phyloP scores from a whole-genome alignment of 2,113 vertebrate species.

The Pollachius pollachius region DNA sequence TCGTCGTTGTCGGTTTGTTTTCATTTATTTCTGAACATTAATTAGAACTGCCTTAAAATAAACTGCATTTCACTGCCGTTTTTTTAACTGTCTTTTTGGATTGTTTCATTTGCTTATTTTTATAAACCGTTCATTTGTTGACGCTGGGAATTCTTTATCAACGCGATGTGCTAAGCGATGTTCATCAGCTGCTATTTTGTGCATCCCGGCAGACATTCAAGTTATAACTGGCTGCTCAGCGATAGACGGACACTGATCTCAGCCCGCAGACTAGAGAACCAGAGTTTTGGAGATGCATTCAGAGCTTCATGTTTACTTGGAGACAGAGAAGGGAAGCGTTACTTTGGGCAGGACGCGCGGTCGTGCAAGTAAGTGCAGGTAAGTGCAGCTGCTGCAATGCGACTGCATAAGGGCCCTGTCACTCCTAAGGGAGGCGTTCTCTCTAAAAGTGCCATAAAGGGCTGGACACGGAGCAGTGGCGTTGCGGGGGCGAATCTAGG shows the following conservation, averaged over 20 bases:
- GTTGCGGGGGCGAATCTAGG: conserved; percentile 41
- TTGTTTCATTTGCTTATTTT: conserved; percentile 44
- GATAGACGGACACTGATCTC: neutral
- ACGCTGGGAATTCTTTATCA: conserved; percentile 30
- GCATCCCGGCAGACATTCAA: conserved; percentile 56
- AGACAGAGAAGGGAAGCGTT: conserved; percentile 14
- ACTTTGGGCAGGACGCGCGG: conserved; percentile 6
- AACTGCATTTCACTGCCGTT: conserved; percentile 71
- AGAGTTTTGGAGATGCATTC: neutral
- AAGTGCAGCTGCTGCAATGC: conserved; percentile 49
- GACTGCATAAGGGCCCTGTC: conserved; percentile 67
- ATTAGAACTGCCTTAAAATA: conserved; percentile 42
- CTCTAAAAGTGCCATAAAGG: conserved; percentile 59
- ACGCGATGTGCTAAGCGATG: conserved; percentile 68
- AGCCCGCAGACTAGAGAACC: neutral
- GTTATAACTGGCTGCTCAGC: conserved; percentile 3
- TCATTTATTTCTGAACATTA: conserved; percentile 37
- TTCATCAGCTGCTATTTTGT: conserved; percentile 76
- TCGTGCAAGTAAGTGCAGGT: conserved; percentile 24
- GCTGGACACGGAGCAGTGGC: conserved; percentile 43
- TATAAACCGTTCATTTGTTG: conserved; percentile 63
- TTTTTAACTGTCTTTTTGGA: conserved; percentile 36
- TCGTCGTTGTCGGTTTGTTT: conserved; percentile 23
- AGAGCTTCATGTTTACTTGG: neutral
- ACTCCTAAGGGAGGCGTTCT: conserved; percentile 75